Base-by-base conservation (phyloP, 2,797 vertebrate species). In the Kryptolebias ocellatus region DNA sequence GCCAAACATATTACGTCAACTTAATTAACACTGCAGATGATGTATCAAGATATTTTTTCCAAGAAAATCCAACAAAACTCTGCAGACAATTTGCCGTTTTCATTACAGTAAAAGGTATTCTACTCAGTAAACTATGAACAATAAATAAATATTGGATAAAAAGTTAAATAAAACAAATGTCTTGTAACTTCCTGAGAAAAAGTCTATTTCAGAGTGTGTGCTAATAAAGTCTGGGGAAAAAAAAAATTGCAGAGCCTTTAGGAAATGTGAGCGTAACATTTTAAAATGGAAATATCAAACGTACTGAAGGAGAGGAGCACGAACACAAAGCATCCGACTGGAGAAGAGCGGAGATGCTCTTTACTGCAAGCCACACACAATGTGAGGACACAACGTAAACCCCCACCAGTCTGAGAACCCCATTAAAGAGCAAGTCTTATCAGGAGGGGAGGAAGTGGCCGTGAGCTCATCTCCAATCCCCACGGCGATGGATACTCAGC, bases 231-330 rank as follows among this genome's bases (percentile, higher is more conserved):
- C 11, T 57, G 50, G 47, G 60, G 68, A 31, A n/a, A 64, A 79
- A 20, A 17, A 66, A 80, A 81, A 80, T 14, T 50, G 45, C 27
- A 18, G n/a, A 54, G 65, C 70, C 85, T 80, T 83, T n/a, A 29
- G 74, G 87, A 86, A 83, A 91, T 89, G 80, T 76, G 76, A 87
- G 76, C 61, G 29, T 84, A 87, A 58, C 88, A 90, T 92, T 92
- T 90, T 55, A 64, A 70, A 88, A 74, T 16, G 0, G 5, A 90
- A 88, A 89, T 89, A 87, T 75, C 85, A 90, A 74, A 75, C 50
- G 65, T 53, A 61, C 65, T 51, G 10, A 61, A 64, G 75, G 64
- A 69, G 53, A 44, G 55, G 2, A 37, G 29, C n/a, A 50, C 4
- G 52, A 16, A 53, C 64, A 77, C 58, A 82, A 53, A 72, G 57